These are phyloP conservation scores for Procavia capensis DNA, from an alignment of 2,113 vertebrate species.

Conservation along the genomic window DNA sequence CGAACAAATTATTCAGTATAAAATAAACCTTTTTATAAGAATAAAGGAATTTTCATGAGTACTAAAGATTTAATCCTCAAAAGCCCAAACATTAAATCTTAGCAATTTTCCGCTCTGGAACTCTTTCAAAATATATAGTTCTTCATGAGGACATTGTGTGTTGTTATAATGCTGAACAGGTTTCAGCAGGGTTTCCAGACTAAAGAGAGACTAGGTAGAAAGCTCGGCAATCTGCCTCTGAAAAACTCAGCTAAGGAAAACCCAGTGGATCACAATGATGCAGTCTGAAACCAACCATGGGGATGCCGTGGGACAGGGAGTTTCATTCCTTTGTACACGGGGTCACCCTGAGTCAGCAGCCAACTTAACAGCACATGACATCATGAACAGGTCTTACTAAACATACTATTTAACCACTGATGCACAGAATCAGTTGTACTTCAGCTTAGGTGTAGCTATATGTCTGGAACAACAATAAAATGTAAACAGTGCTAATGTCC, in stretches of 20 bases:
- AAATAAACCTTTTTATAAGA: background rate
- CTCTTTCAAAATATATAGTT: background rate
- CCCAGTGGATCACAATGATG: no score
- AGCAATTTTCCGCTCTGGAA: background rate
- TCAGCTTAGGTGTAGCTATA: background rate
- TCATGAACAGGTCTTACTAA: background rate
- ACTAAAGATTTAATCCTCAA: background rate
- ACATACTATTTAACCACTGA: background rate
- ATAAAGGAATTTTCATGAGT: conserved; percentile 12
- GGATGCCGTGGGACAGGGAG: no score
- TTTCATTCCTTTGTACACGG: no score
- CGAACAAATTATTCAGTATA: background rate
- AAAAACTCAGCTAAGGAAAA: no score
- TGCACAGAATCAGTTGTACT: background rate
- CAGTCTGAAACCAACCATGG: no score
- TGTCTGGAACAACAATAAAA: background rate
- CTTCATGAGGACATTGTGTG: background rate
- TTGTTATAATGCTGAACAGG: no score
- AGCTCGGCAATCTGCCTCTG: no score
- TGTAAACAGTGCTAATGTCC: background rate
- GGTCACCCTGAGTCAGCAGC: no score
- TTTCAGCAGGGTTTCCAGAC: no score
- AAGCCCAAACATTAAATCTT: background rate
- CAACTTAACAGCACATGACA: no score
- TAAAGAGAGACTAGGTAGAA: no score